Percentiles rank a stretch among this genome's conserved stretches.
Conservation (phyloP, 2,888 invertebrate genomes). For the Melieria omissa region DNA sequence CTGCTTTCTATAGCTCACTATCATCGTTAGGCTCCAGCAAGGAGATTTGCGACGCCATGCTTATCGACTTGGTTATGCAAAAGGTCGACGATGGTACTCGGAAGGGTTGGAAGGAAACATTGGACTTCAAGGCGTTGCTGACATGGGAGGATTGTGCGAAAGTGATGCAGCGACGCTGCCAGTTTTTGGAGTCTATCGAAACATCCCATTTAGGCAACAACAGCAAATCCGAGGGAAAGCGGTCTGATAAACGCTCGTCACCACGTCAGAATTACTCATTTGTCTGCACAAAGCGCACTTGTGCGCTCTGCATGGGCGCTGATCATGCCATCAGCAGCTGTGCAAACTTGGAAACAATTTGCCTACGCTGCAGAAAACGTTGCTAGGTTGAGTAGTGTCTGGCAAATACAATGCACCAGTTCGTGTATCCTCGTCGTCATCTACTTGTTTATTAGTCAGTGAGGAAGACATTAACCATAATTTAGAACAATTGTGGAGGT, state of each 20-base stretch:
- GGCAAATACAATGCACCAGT: slow-evolving; percentile 23
- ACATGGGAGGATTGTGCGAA: slow-evolving; percentile 35
- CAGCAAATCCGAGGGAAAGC: neutral
- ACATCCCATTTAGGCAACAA: too few relatives aligned
- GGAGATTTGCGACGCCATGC: too few relatives aligned
- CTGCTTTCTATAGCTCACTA: too few relatives aligned
- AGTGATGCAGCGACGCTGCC: slow-evolving; percentile 30
- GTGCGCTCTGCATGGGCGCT: slow-evolving; percentile 4
- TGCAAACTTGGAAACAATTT: slow-evolving; percentile 36
- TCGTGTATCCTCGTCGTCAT: neutral
- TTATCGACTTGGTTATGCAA: slow-evolving; percentile 8
- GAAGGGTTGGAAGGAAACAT: slow-evolving; percentile 36
- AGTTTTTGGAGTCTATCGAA: slow-evolving; percentile 23
- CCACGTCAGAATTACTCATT: slow-evolving; percentile 13
- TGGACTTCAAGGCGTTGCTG: slow-evolving; percentile 35
- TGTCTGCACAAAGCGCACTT: slow-evolving; percentile 1
- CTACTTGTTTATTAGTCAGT: neutral
- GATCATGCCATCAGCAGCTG: slow-evolving; percentile 6
- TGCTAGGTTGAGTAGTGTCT: slow-evolving; percentile 37
- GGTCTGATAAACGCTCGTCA: neutral
- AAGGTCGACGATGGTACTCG: slow-evolving; percentile 33
- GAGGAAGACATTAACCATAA: slow-evolving; percentile 20
- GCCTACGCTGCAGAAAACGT: slow-evolving; percentile 37
- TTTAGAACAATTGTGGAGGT: slow-evolving; percentile 24
- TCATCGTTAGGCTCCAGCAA: too few relatives aligned